Evolutionary conservation across 2,113 vertebrate species (phyloP).

Genomic region (Crotalus helleri): DNA sequence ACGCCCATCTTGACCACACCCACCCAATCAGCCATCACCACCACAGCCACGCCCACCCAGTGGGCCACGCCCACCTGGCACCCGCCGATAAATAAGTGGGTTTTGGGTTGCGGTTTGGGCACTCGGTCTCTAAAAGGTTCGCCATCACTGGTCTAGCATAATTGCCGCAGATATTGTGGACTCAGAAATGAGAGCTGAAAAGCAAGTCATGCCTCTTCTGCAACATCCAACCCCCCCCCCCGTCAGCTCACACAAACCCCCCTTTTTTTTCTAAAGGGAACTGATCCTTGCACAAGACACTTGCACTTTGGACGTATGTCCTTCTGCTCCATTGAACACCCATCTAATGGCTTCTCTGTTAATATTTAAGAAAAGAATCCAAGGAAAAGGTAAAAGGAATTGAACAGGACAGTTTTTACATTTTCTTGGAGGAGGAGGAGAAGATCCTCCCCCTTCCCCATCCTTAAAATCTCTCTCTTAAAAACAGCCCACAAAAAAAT

Average conservation of each 20-base stretch:
- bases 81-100: no score
- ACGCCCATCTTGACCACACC: no score
- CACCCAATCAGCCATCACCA: no score
- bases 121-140: no score
- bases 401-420: constrained; percentile 2
- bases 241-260: not conserved
- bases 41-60: no score
- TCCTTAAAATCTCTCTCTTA: constrained; percentile 35
- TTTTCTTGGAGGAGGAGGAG: not conserved
- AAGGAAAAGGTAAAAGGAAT: constrained; percentile 45
- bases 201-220: not conserved
- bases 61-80: no score
- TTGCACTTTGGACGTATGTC: constrained; percentile 28
- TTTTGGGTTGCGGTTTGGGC: no score
- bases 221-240: not conserved
- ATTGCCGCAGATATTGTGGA: not conserved
- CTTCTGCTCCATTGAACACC: constrained; percentile 45
- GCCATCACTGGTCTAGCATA: no score
- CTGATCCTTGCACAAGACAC: not conserved
- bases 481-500: not conserved
- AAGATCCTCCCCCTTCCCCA: accelerated
- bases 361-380: constrained; percentile 40
- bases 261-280: accelerated
- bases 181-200: no score
- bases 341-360: constrained; percentile 18